Base-by-base conservation (phyloP, 2,888 invertebrate genomes). In the Calameuta filiformis region DNA sequence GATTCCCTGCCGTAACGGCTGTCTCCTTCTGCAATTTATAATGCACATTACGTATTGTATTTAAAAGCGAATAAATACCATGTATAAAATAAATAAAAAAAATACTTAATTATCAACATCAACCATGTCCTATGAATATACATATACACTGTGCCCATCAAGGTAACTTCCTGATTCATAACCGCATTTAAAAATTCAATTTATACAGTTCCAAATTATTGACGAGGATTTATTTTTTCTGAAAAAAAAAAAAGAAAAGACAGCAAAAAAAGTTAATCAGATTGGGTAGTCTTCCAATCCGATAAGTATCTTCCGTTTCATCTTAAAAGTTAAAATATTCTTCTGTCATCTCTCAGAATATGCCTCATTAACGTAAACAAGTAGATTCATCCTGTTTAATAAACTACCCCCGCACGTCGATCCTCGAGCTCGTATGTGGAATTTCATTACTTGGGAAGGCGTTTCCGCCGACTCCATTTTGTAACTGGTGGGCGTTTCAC, bases 391-490 rank as follows among this genome's bases (percentile, higher is more conserved):
- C 40, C 23, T 23, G 23, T 56, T 9, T 4, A 23, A 23, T 9
- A 56, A 56, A 56, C 56, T 23, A 56, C 23, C 56, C 23, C 56
- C 6, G 2, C 40, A 56, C 56, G 56, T 23, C 23, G 23, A 56
- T 23, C 56, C 56, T 56, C 23, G 1, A 23, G 23, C 56, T 23
- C 9, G 15, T 23, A 56, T 9, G 56, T 56, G 23, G 23, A 56
- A 56, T 56, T 56, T 15, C 56, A 23, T 56, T 56, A 56, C 23
- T 23, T 23, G 23, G 69, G 82, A 77, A 79, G 86, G 85, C 86
- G 86, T 84, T 79, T 75, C 75, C 73, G 71, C 23, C 76, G 80
- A 83, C 89, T 87, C 89, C 89, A 89, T 89, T 89, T 89, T 89
- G 86, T 89, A 83, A 77, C 74, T 71, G 75, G 83, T 81, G 81